phyloP scores from a whole-genome alignment of 37 sponge, comb jelly and placozoan genomes.

The Chondrosia reniformis region DNA sequence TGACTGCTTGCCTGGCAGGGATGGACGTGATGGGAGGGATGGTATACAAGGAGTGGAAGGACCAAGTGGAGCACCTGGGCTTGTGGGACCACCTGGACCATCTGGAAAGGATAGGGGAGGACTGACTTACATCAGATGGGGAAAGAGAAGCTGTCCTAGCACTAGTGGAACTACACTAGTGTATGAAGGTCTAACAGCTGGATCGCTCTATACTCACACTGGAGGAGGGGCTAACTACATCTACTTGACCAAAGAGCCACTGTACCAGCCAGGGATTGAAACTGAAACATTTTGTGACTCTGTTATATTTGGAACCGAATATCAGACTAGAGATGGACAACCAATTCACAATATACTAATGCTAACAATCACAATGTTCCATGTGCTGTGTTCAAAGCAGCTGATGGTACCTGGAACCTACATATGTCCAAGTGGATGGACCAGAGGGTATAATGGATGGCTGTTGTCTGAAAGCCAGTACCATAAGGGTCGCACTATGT shows the following conservation, averaged over 20 bases:
- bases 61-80: not conserved
- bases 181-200: slow-evolving; percentile 28
- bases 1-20: not conserved
- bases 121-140: slow-evolving; percentile 28
- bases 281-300: not conserved
- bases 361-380: slow-evolving; percentile 31
- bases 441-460: slow-evolving; percentile 54
- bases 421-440: slow-evolving; percentile 39
- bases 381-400: slow-evolving; percentile 45
- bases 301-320: slow-evolving; percentile 31
- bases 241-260: slow-evolving; percentile 25
- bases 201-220: not conserved
- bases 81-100: not conserved
- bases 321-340: not conserved
- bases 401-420: slow-evolving; percentile 49
- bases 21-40: slow-evolving; percentile 2
- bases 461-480: slow-evolving; percentile 23
- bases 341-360: not conserved
- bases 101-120: slow-evolving; percentile 1
- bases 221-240: slow-evolving; percentile 58
- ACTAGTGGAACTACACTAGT: slow-evolving; percentile 29
- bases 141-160: slow-evolving; percentile 34
- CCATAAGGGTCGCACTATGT: slow-evolving; percentile 20
- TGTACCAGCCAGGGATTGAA: not conserved
- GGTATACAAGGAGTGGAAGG: slow-evolving; percentile 1